A percentile compares a stretch with the other conserved stretches of the same genome.
Conservation (phyloP, 2,888 invertebrate genomes). For the Idaea aversata region DNA sequence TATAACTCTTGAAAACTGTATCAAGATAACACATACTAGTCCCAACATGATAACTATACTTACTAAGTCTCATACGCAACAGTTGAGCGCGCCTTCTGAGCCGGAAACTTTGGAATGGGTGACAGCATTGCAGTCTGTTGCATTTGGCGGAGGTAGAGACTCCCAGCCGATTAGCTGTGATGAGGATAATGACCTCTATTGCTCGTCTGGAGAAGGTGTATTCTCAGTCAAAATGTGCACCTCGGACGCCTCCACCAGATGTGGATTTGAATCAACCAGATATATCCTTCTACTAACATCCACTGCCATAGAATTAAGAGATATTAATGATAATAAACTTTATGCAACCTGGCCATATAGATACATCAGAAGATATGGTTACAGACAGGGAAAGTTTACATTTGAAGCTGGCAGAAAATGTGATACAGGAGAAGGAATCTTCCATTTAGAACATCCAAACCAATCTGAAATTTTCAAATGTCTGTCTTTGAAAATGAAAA, state of each 20-base stretch:
- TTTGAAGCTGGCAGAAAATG: slow-evolving; percentile 94
- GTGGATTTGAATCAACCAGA: slow-evolving; percentile 85
- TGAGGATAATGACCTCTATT: slow-evolving; percentile 94
- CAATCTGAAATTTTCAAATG: slow-evolving; percentile 91
- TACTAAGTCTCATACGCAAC: slow-evolving; percentile 87
- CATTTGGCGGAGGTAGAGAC: slow-evolving; percentile 86
- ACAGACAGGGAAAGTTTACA: slow-evolving; percentile 90
- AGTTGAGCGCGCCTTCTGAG: slow-evolving; percentile 81
- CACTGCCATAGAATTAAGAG: slow-evolving; percentile 87
- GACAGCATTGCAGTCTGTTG: slow-evolving; percentile 88
- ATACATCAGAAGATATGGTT: slow-evolving; percentile 91
- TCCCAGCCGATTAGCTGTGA: slow-evolving; percentile 83
- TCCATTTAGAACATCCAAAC: slow-evolving; percentile 89
- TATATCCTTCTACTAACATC: slow-evolving; percentile 88
- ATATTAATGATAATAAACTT: slow-evolving; percentile 82
- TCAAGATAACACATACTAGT: slow-evolving; percentile 88
- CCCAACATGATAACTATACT: slow-evolving; percentile 84
- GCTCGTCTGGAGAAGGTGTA: slow-evolving; percentile 90
- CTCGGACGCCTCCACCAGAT: slow-evolving; percentile 89
- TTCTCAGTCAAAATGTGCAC: slow-evolving; percentile 88
- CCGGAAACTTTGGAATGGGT: slow-evolving; percentile 89
- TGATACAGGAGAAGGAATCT: slow-evolving; percentile 91
- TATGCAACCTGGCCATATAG: slow-evolving; percentile 91
- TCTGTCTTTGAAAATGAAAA: slow-evolving; percentile 90
- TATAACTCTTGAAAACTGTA: slow-evolving; percentile 91